These are phyloP conservation scores for Plecturocebus donacophilus DNA, from an alignment of 2,113 vertebrate species.

Conservation along the genomic window DNA sequence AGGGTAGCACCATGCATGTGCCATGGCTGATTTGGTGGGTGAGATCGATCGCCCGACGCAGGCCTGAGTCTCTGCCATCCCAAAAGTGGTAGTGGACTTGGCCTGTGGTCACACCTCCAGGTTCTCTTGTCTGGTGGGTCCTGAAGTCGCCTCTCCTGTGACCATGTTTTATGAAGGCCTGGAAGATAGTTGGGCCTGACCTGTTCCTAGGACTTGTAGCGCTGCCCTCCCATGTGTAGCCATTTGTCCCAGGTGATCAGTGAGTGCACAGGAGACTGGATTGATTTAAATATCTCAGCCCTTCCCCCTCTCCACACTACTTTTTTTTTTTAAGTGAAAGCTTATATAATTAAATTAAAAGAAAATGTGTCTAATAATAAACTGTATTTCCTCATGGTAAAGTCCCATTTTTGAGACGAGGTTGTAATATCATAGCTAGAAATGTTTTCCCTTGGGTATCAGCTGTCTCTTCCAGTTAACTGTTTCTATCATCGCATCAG, in stretches of 20 bases:
- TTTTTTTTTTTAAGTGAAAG: constrained; percentile 66
- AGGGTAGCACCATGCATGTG: background rate
- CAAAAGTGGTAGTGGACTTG: background rate
- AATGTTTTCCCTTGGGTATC: constrained; percentile 80
- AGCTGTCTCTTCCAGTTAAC: constrained; percentile 77
- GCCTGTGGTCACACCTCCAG: background rate
- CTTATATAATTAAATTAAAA: constrained; percentile 84
- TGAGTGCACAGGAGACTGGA: constrained; percentile 70
- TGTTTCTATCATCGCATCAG: constrained; percentile 75
- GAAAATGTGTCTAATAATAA: constrained; percentile 82
- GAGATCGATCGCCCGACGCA: background rate
- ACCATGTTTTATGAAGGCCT: constrained; percentile 34
- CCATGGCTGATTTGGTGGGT: background rate
- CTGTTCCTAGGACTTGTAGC: constrained; percentile 61
- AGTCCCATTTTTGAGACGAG: constrained; percentile 82
- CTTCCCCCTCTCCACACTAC: background rate
- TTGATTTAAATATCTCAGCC: constrained; percentile 75
- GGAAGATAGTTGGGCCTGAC: constrained; percentile 53
- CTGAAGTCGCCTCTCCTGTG: background rate
- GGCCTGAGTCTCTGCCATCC: background rate
- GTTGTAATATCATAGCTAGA: constrained; percentile 78
- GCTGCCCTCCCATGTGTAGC: constrained; percentile 74
- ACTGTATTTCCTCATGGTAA: constrained; percentile 79
- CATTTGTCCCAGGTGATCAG: constrained; percentile 72
- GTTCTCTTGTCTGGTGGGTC: background rate